These are phyloP conservation scores for Tachystola acroxantha DNA, from an alignment of 2,888 invertebrate species.

Conservation along the genomic window DNA sequence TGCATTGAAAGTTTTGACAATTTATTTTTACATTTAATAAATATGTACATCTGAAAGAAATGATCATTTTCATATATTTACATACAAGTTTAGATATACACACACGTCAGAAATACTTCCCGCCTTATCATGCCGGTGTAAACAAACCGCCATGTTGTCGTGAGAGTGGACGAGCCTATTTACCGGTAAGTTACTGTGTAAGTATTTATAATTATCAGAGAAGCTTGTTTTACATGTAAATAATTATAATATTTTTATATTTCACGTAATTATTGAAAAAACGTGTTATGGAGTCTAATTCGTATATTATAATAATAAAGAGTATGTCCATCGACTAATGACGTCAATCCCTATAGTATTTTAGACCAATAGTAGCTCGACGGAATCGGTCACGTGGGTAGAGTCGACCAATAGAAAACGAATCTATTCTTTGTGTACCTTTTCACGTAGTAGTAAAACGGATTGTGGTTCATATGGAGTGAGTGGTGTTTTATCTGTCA, in stretches of 20 bases:
- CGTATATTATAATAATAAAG: slow-evolving; percentile 6
- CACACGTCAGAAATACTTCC: slow-evolving; percentile 51
- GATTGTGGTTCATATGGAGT: slow-evolving; percentile 73
- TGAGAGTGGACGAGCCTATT: slow-evolving; percentile 43
- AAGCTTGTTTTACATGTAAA: neutral
- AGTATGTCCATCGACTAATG: slow-evolving; percentile 35
- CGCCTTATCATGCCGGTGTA: slow-evolving; percentile 78
- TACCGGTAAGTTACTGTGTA: slow-evolving; percentile 39
- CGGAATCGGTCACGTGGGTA: slow-evolving; percentile 70
- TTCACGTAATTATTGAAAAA: no score
- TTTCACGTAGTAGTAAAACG: slow-evolving; percentile 73
- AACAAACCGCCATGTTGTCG: slow-evolving; percentile 78
- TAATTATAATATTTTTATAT: neutral
- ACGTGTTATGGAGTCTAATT: no score
- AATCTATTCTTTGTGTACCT: slow-evolving; percentile 77
- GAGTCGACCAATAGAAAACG: slow-evolving; percentile 62
- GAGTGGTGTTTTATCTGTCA: slow-evolving; percentile 76
- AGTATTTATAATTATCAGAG: slow-evolving; percentile 20
- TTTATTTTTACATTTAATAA: slow-evolving; percentile 47
- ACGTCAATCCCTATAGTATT: slow-evolving; percentile 37
- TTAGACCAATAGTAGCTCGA: slow-evolving; percentile 57
- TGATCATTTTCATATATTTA: slow-evolving; percentile 34
- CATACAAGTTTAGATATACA: slow-evolving; percentile 25
- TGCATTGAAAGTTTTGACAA: slow-evolving; percentile 23
- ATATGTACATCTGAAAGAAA: slow-evolving; percentile 34